Percentiles rank a stretch among this genome's conserved stretches.
These are phyloP conservation scores for Dryobates pubescens DNA, from an alignment of 2,797 vertebrate genomes.

Conservation along the genomic window DNA sequence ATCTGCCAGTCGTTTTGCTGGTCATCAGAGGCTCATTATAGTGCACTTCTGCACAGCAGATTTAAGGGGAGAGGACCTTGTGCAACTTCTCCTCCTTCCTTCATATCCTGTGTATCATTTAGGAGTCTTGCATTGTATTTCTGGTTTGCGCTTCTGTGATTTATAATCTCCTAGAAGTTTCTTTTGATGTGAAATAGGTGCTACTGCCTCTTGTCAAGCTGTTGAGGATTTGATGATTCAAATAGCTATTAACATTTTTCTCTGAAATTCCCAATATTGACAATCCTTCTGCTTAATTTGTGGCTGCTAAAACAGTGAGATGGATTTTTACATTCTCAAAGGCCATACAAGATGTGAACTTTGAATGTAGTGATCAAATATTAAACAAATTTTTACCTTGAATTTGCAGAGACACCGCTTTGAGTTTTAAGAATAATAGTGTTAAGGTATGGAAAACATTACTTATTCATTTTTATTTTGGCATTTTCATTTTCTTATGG, in stretches of 20 bases:
- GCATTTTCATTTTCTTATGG: neutral
- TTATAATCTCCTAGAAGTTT: neutral
- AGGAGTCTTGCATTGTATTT: neutral
- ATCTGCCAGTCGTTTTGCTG: neutral
- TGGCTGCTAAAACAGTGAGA: neutral
- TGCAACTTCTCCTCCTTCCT: neutral
- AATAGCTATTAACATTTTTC: neutral
- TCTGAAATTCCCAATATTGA: neutral
- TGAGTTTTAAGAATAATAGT: neutral
- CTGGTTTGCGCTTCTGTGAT: neutral
- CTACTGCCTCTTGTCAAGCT: neutral
- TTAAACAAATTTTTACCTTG: neutral
- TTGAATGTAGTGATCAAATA: neutral
- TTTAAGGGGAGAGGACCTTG: neutral
- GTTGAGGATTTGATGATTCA: neutral
- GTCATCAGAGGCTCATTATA: neutral
- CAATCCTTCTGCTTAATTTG: neutral
- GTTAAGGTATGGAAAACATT: neutral
- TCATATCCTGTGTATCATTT: neutral
- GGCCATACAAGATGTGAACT: neutral
- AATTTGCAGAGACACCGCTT: neutral
- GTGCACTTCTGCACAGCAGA: neutral
- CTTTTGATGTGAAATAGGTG: neutral
- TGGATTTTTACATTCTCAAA: neutral
- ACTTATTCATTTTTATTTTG: conserved; percentile 10